phyloP scores from a whole-genome alignment of 2,113 vertebrate species.

The Motacilla alba region DNA sequence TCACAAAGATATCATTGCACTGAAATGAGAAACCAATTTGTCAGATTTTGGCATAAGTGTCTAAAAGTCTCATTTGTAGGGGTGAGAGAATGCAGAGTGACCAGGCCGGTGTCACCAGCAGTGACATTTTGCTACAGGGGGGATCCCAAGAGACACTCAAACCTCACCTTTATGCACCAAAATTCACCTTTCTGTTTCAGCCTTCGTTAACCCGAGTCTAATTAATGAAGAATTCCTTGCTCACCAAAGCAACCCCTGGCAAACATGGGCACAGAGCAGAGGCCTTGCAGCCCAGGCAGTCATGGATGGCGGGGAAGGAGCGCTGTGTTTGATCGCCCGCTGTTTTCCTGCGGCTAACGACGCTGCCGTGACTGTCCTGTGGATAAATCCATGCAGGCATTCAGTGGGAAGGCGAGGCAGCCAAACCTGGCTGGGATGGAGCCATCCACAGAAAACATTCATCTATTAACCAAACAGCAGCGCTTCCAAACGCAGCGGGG shows the following conservation, averaged over 20 bases:
- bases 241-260: neutral
- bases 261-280: neutral
- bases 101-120: neutral
- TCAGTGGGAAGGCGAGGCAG: conserved; percentile 58
- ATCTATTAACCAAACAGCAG: conserved; percentile 64
- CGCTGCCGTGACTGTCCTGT: conserved; percentile 1
- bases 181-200: neutral
- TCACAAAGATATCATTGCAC: neutral
- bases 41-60: neutral
- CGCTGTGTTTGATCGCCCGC: neutral
- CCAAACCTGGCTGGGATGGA: conserved; percentile 13
- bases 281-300: neutral
- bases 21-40: neutral
- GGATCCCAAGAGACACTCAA: neutral
- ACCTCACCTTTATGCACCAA: neutral
- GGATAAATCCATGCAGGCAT: conserved; percentile 68
- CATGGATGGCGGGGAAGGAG: neutral
- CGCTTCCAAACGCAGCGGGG: conserved; percentile 65
- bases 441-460: conserved; percentile 48
- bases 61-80: neutral
- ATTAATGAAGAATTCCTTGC: neutral
- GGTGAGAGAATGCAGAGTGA: fast-evolving
- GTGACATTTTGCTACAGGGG: neutral
- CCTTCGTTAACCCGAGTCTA: neutral
- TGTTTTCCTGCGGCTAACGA: conserved; percentile 42